phyloP scores from a whole-genome alignment of 2,113 vertebrate species.

The Forbesichthys papilliferus region DNA sequence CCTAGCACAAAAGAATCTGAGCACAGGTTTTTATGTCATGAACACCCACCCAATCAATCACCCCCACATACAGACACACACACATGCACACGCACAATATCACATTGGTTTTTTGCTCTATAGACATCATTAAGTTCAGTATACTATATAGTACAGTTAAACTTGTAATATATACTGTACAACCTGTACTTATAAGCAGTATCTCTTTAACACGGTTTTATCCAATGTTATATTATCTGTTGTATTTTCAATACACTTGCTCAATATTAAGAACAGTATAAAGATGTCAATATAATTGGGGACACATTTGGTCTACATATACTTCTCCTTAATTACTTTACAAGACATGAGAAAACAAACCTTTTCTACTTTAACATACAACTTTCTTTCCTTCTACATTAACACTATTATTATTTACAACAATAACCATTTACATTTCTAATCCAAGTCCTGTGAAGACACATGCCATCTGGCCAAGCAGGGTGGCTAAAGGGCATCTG shows the following conservation, averaged over 20 bases:
- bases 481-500: constrained; percentile 51
- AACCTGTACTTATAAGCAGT: no score
- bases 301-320: no score
- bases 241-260: neutral
- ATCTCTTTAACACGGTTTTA: neutral
- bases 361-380: no score
- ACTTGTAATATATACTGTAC: no score
- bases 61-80: no score
- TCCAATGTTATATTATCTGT: neutral
- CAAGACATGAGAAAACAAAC: neutral
- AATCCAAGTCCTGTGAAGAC: constrained; percentile 12
- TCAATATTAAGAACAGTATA: no score
- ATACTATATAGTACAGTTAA: no score
- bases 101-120: neutral
- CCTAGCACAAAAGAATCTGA: neutral
- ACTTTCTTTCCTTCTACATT: no score
- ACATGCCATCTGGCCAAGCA: constrained; percentile 33
- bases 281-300: neutral
- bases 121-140: neutral
- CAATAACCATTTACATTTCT: neutral
- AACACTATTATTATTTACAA: no score
- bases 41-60: neutral
- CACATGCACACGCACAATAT: neutral
- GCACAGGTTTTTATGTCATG: neutral
- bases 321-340: neutral